Conservation (phyloP, 2,113 vertebrate species). For the Piprites chloris region DNA sequence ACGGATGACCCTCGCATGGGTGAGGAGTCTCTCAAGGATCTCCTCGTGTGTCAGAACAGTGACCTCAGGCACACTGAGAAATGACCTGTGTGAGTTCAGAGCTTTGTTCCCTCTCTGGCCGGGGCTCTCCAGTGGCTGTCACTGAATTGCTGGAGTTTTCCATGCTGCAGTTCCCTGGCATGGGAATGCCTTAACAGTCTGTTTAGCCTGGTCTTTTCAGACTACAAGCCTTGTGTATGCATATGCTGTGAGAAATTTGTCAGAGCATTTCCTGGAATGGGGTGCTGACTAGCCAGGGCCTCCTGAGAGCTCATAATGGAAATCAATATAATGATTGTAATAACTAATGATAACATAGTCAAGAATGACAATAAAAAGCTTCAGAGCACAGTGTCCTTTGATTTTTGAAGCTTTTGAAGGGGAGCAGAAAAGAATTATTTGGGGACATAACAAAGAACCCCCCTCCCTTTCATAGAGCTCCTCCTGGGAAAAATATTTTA, state of each 20-base stretch:
- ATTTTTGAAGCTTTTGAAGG: constrained; percentile 5
- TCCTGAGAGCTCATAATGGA: neutral
- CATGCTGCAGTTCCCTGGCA: neutral
- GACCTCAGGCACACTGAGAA: neutral
- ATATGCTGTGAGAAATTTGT: constrained; percentile 28
- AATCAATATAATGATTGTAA: constrained; percentile 43
- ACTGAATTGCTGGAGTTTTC: neutral
- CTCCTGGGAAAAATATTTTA: constrained; percentile 64
- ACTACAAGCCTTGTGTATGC: neutral
- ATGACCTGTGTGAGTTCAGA: neutral
- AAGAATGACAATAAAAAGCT: constrained; percentile 8
- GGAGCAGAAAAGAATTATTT: constrained; percentile 11
- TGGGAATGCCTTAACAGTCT: neutral
- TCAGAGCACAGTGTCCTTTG: neutral
- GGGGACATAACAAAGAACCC: constrained; percentile 1
- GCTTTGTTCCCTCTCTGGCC: neutral
- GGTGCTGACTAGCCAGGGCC: constrained; percentile 44
- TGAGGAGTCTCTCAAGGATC: neutral
- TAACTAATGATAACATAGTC: constrained; percentile 41
- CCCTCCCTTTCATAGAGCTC: constrained; percentile 2
- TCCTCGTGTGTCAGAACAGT: neutral
- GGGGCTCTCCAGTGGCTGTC: accelerated
- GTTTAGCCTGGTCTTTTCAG: neutral
- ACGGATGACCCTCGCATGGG: neutral
- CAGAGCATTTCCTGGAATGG: constrained; percentile 22